These are phyloP conservation scores for Drosophila paranaensis DNA, from an alignment of 2,888 invertebrate genomes.

Conservation along the genomic window DNA sequence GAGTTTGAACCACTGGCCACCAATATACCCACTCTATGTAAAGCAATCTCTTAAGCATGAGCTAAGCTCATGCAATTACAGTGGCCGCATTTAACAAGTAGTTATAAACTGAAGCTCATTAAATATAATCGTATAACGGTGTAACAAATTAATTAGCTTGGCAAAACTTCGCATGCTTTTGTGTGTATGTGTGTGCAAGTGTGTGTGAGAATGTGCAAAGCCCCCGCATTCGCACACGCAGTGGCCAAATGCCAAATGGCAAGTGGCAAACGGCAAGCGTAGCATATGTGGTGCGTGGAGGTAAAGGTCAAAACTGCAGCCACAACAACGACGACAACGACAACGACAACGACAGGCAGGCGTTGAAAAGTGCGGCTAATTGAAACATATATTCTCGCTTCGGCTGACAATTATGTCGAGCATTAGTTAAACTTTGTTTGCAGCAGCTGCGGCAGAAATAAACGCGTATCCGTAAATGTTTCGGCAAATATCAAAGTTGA, in stretches of 20 bases:
- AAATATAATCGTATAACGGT: slow-evolving; percentile 22
- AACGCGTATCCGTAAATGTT: not conserved
- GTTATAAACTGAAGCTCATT: slow-evolving; percentile 18
- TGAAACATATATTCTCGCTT: slow-evolving; percentile 22
- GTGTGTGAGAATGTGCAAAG: not conserved
- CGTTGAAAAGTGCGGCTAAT: slow-evolving; percentile 38
- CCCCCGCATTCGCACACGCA: slow-evolving; percentile 1
- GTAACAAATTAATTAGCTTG: slow-evolving; percentile 58
- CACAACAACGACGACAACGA: not conserved
- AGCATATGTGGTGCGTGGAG: slow-evolving; percentile 12
- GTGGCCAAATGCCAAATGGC: slow-evolving; percentile 50
- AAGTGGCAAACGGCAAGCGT: slow-evolving; percentile 50
- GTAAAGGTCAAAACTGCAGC: slow-evolving; percentile 57
- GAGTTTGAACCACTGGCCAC: not conserved
- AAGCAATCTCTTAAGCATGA: not conserved
- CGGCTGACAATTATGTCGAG: slow-evolving; percentile 1
- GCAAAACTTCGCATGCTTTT: not conserved
- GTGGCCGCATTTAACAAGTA: not conserved
- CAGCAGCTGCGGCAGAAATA: not conserved
- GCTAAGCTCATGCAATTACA: not conserved
- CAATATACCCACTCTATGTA: not conserved
- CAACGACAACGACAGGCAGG: not conserved
- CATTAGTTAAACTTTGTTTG: slow-evolving; percentile 4
- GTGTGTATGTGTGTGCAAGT: not conserved
- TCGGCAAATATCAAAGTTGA: slow-evolving; percentile 50